Base-by-base conservation (phyloP, 2,113 vertebrate species). In the Callithrix jacchus region DNA sequence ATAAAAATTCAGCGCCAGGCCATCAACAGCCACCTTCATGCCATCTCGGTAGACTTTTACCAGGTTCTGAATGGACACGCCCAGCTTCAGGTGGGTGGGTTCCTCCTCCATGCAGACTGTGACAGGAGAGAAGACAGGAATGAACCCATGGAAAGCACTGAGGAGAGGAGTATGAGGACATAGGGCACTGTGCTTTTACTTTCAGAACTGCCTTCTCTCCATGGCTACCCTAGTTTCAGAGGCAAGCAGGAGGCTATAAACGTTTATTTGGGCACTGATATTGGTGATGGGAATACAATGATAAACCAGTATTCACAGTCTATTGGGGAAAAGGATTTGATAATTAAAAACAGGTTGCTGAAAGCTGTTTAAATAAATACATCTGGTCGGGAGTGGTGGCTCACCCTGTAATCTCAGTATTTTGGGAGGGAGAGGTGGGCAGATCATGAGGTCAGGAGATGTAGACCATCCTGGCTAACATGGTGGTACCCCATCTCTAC, bases 11-110 rank as follows among this genome's bases (percentile, higher is more conserved):
- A 99, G 98, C 0, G 99, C 99, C 81, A 99, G 99, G 49, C 99
- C 99, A 95, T 99, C 99, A 4, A 99, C 99, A 2, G 99, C 99
- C 97, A 99, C 98, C 96, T 99, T 99, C 97, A 99, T 99, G 64
- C 99, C 99, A 76, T 99, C 99, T 54, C 99, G 98, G 89, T 99
- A 99, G 87, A 99, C 99, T 96, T 99, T 99, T 84, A 99, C 99
- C 95, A 99, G 98, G 94, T 99, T 99, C 98, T 99, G 98, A 56
- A 99, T 99, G 97, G 99, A 99, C 79, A 99, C 99, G 0, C 99
- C 99, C 32, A 99, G 99, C 61, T 98, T 98, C 89, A 99, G 98
- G 96, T 99, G 99, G 49, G 98, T 92, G 0, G 99, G 99, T 40
- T 99, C 99, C 96, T 99, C 99, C 97, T 99, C 99, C 80, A 99